Evolutionary conservation across 2,888 invertebrate species (phyloP).

Genomic region (Himalopsyche anomala): DNA sequence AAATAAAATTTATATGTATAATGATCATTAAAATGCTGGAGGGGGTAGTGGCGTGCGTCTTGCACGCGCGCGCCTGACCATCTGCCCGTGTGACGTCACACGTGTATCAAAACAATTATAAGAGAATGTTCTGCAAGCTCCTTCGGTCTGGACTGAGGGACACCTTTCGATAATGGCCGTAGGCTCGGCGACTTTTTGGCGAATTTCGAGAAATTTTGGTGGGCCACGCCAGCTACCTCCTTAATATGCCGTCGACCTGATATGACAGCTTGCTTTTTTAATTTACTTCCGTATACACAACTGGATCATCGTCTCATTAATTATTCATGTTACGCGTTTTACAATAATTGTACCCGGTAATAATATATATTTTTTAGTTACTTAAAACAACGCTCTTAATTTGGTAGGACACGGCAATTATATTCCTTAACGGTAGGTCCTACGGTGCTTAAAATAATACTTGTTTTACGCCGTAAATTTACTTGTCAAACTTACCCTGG

Average conservation of each 20-base stretch:
- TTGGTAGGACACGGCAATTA: no score
- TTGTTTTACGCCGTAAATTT: no score
- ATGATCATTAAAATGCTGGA: not conserved
- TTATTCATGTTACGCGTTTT: slow-evolving; percentile 9
- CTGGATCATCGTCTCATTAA: not conserved
- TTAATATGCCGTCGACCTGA: slow-evolving; percentile 9
- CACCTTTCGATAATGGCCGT: slow-evolving; percentile 17
- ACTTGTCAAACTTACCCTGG: no score
- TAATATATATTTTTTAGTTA: no score
- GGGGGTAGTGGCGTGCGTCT: slow-evolving; percentile 26
- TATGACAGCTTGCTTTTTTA: slow-evolving; percentile 8
- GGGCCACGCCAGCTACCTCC: not conserved
- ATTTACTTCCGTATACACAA: not conserved
- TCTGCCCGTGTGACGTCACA: slow-evolving; percentile 47
- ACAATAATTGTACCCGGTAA: not conserved
- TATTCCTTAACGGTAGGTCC: no score
- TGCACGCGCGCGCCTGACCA: slow-evolving; percentile 26
- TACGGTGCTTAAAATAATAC: no score
- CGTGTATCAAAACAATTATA: slow-evolving; percentile 41
- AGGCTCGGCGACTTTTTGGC: not conserved
- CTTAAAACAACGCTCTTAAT: no score
- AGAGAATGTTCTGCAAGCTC: slow-evolving; percentile 45
- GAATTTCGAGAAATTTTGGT: slow-evolving; percentile 1
- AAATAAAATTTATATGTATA: no score
- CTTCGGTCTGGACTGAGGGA: not conserved